Base-by-base conservation (phyloP, 2,888 invertebrate species). In the Noctua janthina region DNA sequence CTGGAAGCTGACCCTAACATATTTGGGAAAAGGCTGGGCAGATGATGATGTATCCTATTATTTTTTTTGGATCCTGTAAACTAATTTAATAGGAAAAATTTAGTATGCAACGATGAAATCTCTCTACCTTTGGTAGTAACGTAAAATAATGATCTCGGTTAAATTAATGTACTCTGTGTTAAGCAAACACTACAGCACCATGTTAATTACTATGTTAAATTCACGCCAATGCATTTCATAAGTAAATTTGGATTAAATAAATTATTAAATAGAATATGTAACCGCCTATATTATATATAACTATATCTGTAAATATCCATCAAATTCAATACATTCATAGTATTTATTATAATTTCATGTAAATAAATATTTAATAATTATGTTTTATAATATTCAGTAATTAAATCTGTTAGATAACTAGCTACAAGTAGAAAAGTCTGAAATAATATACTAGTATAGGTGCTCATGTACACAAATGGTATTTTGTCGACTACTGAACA, bases 361-460 rank as follows among this genome's bases (percentile, higher is more conserved):
- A 46, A 59, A 56, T 46, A 46, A 76, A 35, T 56, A 56, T 35
- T 77, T 43, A 59, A 76, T n/a, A 2, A 76, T 49, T n/a, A 35
- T 35, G 29, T 76, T 49, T 62, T 51, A 39, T 49, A 79, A n/a
- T 29, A 35, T 46, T 56, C 17, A 51, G 2, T 17, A 56, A 7
- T 11, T 56, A 54, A 43, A 35, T 8, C 46, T 17, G 15, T 29
- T 39, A 51, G 1, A 64, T 78, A n/a, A 20, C 49, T 51, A 64
- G 56, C 10, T 43, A 43, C 3, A 29, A 46, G 17, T 77, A 43
- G 29, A 77, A 77, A 8, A 46, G 15, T 68, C 39, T 20, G 4
- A 17, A 75, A 29, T 49, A 74, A 51, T 39, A 23, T 73, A 29
- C 29, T 51, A 51, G 15, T 71, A 17, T 20, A 13, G 8, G 13